Conservation (phyloP, 2,888 invertebrate species). For the Drosophila kuntzei region DNA sequence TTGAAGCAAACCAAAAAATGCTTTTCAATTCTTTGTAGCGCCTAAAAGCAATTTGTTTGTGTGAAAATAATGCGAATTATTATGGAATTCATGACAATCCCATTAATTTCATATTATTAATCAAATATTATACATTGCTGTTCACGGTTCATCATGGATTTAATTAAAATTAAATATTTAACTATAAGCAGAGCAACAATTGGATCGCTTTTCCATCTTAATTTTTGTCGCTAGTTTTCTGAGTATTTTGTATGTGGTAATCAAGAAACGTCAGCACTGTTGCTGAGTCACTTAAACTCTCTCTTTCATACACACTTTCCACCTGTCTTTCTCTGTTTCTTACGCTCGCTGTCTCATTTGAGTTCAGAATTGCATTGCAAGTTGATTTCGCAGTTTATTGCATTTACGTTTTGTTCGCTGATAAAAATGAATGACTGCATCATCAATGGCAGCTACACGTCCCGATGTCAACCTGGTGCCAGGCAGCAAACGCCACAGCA, state of each 20-base stretch:
- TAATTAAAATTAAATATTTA: slow-evolving; percentile 19
- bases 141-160: background rate
- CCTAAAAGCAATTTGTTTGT: background rate
- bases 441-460: slow-evolving; percentile 54
- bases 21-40: background rate
- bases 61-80: background rate
- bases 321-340: background rate
- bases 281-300: background rate
- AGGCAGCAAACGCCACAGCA: slow-evolving; percentile 3
- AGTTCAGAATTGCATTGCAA: slow-evolving; percentile 42
- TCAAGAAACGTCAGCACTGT: background rate
- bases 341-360: background rate
- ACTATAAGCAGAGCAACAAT: slow-evolving; percentile 1
- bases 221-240: background rate
- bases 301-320: background rate
- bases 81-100: background rate
- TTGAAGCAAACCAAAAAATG: background rate
- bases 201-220: background rate
- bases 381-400: slow-evolving; percentile 67
- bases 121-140: background rate
- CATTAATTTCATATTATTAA: slow-evolving; percentile 5
- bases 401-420: slow-evolving; percentile 64
- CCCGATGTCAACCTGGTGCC: slow-evolving; percentile 28
- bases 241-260: background rate
- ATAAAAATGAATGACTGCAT: slow-evolving; percentile 77